A percentile compares a stretch with the other conserved stretches of the same genome.
phyloP scores from a whole-genome alignment of 2,888 invertebrate genomes.

The Busseola fusca region DNA sequence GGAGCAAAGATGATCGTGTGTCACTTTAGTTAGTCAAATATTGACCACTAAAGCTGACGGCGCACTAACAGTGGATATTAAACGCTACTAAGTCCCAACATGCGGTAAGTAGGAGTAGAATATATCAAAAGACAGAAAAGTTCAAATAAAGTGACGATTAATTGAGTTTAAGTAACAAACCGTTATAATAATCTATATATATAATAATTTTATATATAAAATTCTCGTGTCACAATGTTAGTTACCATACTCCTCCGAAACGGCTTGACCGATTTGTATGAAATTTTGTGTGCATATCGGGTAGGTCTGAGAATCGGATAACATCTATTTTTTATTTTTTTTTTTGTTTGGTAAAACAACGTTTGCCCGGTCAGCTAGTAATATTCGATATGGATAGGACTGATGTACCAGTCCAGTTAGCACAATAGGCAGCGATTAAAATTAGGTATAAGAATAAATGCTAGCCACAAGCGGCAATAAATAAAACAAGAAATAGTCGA shows the following conservation, averaged over 20 bases:
- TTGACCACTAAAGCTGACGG: slow-evolving; percentile 15
- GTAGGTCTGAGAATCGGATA: too few relatives aligned
- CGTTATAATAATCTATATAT: too few relatives aligned
- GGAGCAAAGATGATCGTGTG: background rate
- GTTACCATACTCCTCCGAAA: too few relatives aligned
- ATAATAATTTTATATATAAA: too few relatives aligned
- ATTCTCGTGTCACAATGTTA: too few relatives aligned
- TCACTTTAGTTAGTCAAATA: slow-evolving; percentile 29
- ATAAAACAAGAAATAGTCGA: slow-evolving; percentile 59
- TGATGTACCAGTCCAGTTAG: slow-evolving; percentile 36
- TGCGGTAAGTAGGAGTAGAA: background rate
- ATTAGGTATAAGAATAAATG: slow-evolving; percentile 42
- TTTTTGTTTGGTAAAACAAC: too few relatives aligned
- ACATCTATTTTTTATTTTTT: too few relatives aligned
- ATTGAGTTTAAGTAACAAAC: slow-evolving; percentile 17
- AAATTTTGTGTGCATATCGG: too few relatives aligned
- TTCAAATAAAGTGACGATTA: slow-evolving; percentile 10
- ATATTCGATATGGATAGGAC: slow-evolving; percentile 18
- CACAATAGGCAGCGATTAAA: slow-evolving; percentile 34
- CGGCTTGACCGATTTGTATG: too few relatives aligned
- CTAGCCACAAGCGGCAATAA: slow-evolving; percentile 41
- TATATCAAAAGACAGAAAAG: background rate
- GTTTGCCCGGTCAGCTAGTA: too few relatives aligned
- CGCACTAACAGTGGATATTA: background rate
- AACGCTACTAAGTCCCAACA: background rate